These are phyloP conservation scores for Herpetotheres cachinnans DNA, from an alignment of 2,113 vertebrate genomes.

Conservation along the genomic window DNA sequence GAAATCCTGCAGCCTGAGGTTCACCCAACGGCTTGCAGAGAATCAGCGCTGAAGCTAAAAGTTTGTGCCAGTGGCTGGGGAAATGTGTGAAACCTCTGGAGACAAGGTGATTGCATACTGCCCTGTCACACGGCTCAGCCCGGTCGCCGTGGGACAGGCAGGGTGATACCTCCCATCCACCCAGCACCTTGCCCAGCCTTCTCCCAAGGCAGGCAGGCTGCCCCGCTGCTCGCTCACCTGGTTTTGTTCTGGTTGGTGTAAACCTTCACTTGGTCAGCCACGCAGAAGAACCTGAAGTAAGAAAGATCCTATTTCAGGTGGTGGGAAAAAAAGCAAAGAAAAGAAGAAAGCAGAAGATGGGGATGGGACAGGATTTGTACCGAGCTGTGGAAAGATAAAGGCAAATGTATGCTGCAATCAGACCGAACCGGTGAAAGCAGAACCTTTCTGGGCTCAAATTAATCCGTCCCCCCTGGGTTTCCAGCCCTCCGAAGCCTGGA, in stretches of 20 bases:
- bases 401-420: accelerated
- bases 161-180: background rate
- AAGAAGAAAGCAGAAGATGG: background rate
- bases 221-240: slow-evolving; percentile 70
- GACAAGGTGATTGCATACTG: background rate
- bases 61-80: background rate
- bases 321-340: too few relatives aligned
- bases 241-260: slow-evolving; percentile 92
- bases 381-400: background rate
- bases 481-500: background rate
- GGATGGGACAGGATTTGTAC: background rate
- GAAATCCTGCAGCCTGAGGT: background rate
- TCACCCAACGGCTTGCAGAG: background rate
- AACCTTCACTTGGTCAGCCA: slow-evolving; percentile 82
- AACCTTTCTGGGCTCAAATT: background rate
- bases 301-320: background rate
- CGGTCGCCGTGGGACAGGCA: accelerated
- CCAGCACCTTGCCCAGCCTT: background rate
- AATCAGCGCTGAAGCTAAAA: background rate
- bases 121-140: accelerated
- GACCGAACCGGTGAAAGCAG: accelerated
- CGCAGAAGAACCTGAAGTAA: slow-evolving; percentile 83
- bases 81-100: background rate
- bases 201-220: background rate
- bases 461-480: accelerated